These are phyloP conservation scores for Galago senegalensis DNA, from an alignment of 2,797 vertebrate species.

Conservation along the genomic window DNA sequence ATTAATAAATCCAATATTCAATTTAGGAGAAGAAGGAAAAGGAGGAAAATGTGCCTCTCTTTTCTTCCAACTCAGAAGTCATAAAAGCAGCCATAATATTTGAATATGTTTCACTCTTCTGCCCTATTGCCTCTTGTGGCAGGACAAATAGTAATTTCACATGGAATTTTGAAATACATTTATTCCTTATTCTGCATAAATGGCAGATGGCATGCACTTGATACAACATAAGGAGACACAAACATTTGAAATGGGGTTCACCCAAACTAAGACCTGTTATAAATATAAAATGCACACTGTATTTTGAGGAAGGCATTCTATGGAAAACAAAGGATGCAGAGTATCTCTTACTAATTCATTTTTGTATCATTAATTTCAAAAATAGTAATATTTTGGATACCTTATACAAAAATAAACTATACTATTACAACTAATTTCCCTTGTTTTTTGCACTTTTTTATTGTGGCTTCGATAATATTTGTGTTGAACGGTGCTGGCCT, in stretches of 20 bases:
- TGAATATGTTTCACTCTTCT: neutral
- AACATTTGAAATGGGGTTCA: neutral
- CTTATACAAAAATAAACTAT: neutral
- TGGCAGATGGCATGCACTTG: neutral
- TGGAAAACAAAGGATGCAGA: neutral
- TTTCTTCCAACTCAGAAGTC: neutral
- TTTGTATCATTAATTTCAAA: neutral
- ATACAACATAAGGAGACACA: neutral
- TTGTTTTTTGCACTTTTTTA: neutral
- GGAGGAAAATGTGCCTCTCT: neutral
- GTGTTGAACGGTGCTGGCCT: neutral
- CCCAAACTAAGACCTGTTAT: neutral
- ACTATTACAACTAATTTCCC: neutral
- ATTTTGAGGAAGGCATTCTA: neutral
- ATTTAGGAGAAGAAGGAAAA: neutral
- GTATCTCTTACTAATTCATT: neutral
- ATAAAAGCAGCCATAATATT: neutral
- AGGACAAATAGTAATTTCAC: neutral
- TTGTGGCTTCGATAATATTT: neutral
- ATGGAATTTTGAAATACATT: neutral
- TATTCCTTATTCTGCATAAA: neutral
- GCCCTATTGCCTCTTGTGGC: neutral
- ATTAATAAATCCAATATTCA: slow-evolving; percentile 18
- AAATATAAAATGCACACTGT: neutral
- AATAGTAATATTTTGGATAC: neutral